These are phyloP conservation scores for Pantherophis alleghaniensis DNA, from an alignment of 2,797 vertebrate genomes.

Conservation along the genomic window DNA sequence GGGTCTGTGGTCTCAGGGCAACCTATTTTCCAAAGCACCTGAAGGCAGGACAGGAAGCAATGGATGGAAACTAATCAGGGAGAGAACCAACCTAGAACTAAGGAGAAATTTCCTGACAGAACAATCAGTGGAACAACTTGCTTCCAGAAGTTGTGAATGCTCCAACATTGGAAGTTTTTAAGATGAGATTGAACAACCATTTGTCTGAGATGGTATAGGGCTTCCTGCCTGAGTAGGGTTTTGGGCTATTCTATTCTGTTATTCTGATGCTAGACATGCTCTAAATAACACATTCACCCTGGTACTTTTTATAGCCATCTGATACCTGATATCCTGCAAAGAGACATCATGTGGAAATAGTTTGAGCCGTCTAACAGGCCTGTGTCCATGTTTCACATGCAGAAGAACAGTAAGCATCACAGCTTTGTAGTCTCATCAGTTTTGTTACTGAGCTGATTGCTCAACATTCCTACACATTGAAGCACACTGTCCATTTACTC, in stretches of 20 bases:
- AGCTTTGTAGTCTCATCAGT: neutral
- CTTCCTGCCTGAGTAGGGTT: no score
- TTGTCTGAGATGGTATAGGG: no score
- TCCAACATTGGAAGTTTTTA: no score
- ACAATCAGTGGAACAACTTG: no score
- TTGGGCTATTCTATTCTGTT: neutral
- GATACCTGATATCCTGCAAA: neutral
- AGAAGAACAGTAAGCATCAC: neutral
- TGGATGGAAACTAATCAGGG: no score
- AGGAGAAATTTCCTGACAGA: no score
- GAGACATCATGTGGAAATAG: neutral
- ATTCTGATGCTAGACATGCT: neutral
- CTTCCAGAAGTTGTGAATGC: no score
- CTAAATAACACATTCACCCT: neutral
- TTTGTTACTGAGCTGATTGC: neutral
- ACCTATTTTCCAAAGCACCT: no score
- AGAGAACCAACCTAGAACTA: no score
- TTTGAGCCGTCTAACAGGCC: neutral
- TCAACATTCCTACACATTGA: neutral
- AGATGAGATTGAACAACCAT: no score
- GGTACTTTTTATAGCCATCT: neutral
- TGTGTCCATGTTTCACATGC: neutral
- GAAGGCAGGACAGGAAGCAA: no score
- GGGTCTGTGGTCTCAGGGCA: neutral
- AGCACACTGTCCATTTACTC: neutral